Base-by-base conservation (phyloP, 2,888 invertebrate genomes). In the Apomyelois bistriatella region DNA sequence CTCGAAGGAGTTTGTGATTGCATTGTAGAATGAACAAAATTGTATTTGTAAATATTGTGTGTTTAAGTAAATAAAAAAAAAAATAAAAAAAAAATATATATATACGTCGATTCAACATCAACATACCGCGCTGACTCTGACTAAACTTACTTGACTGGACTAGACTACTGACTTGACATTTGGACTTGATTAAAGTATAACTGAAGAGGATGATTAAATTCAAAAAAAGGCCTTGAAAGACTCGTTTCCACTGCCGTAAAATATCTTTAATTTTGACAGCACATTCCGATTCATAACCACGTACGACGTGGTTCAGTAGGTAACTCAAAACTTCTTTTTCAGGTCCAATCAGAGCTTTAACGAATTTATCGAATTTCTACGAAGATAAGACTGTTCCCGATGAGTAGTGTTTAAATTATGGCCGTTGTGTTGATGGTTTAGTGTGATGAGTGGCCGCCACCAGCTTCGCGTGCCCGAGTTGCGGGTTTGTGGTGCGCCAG, bases 401-500 rank as follows among this genome's bases (percentile, higher is more conserved):
- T 56, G 57, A 53, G 55, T 84, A 94, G 95, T 92, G 63, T 70
- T 46, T 32, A 46, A 46, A 16, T 32, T 15, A 46, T 46, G 32
- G 32, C 16, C 1, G 32, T 15, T 41, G 17, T 17, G 17, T 17
- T 6, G 17, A 40, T 10, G 41, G 32, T 46, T 32, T 32, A 32
- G 15, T 64, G 70, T 62, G 66, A 92, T 91, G 91, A 92, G 91
- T 79, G 87, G 82, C 32, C 75, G 76, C 30, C 85, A 90, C 72
- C 91, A 91, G 73, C 88, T 94, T 64, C 92, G 93, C 65, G 93
- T 94, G 61, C 94, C 94, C 65, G 94, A 94, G 90, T 78, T 94
- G 76, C 92, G 94, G 80, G 92, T 93, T 75, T 86, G 89, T 60
- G 92, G 92, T 48, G 92, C 92, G 57, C 91, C 91, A n/a, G 71